Percentiles rank a stretch among this genome's conserved stretches.
These are phyloP conservation scores for Dicentrarchus labrax DNA, from an alignment of 2,113 vertebrate species.

Conservation along the genomic window DNA sequence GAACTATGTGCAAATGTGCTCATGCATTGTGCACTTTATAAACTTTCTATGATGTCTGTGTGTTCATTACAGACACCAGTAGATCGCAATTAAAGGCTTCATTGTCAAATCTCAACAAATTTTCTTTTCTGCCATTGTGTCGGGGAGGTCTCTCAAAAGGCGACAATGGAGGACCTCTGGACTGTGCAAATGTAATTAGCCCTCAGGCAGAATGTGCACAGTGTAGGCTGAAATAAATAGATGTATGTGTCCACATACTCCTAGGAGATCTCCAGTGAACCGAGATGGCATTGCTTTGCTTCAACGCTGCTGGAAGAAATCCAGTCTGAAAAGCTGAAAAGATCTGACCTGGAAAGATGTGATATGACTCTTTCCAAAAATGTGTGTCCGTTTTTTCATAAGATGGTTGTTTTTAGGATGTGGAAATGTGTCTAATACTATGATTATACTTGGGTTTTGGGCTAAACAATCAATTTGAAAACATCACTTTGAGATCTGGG, in stretches of 20 bases:
- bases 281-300: conserved; percentile 45
- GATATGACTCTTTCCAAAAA: conserved; percentile 11
- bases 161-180: conserved; percentile 51
- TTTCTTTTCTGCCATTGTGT: conserved; percentile 2
- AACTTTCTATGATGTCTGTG: conserved; percentile 28
- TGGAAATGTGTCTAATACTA: neutral
- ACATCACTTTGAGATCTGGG: neutral
- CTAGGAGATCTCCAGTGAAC: conserved; percentile 64
- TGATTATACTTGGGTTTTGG: neutral
- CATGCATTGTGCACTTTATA: neutral
- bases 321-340: conserved; percentile 38
- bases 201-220: conserved; percentile 65
- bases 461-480: neutral
- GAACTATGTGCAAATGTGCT: neutral
- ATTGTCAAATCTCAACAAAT: conserved; percentile 17
- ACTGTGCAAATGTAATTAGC: conserved; percentile 67
- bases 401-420: neutral
- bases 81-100: conserved; percentile 11
- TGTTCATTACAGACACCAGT: neutral
- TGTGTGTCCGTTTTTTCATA: neutral
- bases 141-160: conserved; percentile 26
- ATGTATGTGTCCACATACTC: conserved; percentile 51
- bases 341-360: conserved; percentile 42
- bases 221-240: conserved; percentile 55
- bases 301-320: conserved; percentile 47